These are phyloP conservation scores for Drosophila helvetica DNA, from an alignment of 2,888 invertebrate genomes.

Conservation along the genomic window DNA sequence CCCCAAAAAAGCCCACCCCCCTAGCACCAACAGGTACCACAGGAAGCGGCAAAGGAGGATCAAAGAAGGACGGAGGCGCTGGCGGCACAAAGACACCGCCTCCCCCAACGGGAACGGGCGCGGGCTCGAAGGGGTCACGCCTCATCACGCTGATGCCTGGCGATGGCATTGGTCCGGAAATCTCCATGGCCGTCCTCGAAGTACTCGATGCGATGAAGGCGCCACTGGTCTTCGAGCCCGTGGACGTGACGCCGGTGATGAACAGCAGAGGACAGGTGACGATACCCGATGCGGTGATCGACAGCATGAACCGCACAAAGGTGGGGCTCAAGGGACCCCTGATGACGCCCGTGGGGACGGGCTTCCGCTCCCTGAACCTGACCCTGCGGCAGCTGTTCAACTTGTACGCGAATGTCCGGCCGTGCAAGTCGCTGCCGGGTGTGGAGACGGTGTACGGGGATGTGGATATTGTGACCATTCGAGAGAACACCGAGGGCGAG, in stretches of 20 bases:
- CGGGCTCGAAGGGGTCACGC: constrained; percentile 12
- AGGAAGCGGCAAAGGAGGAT: neutral
- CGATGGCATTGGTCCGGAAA: constrained; percentile 99
- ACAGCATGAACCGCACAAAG: constrained; percentile 97
- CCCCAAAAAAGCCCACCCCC: neutral
- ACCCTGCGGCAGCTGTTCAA: constrained; percentile 98
- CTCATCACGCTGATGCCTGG: constrained; percentile 96
- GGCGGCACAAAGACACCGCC: constrained; percentile 1
- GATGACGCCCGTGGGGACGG: constrained; percentile 99
- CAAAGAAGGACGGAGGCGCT: neutral
- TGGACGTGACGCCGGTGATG: constrained; percentile 97
- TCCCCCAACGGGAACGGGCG: neutral
- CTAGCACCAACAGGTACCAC: neutral
- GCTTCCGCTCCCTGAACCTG: constrained; percentile 98
- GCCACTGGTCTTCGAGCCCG: constrained; percentile 98
- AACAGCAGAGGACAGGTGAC: constrained; percentile 94
- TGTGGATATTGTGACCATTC: constrained; percentile 98
- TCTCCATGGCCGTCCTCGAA: constrained; percentile 97
- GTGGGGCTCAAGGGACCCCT: constrained; percentile 98
- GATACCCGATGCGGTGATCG: constrained; percentile 97
- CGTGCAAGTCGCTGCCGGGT: constrained; percentile 97
- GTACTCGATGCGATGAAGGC: constrained; percentile 96
- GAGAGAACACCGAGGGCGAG: constrained; percentile 99
- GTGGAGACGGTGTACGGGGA: constrained; percentile 96
- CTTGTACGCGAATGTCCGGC: constrained; percentile 97